phyloP scores from a whole-genome alignment of 2,888 invertebrate genomes.

The Yponomeuta sedellus region DNA sequence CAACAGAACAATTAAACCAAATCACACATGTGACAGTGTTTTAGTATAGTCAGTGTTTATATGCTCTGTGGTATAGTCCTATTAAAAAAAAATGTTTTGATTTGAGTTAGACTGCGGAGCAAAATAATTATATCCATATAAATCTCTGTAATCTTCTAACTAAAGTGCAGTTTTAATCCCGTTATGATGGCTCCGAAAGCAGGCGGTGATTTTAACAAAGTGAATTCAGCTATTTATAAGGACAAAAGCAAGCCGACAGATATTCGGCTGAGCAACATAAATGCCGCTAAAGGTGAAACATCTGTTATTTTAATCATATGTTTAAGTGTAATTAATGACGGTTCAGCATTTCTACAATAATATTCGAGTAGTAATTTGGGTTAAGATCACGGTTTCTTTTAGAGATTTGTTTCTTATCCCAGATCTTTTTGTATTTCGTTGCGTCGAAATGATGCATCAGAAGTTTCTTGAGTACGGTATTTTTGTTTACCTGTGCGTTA shows the following conservation, averaged over 20 bases:
- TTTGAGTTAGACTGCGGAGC: background rate
- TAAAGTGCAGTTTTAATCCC: constrained; percentile 3
- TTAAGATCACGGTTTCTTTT: constrained; percentile 6
- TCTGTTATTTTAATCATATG: constrained; percentile 30
- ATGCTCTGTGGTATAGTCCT: no score
- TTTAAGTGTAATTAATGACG: background rate
- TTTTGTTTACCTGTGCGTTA: no score
- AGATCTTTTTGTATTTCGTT: no score
- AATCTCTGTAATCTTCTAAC: constrained; percentile 5
- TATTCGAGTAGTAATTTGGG: constrained; percentile 14
- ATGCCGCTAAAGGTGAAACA: constrained; percentile 95
- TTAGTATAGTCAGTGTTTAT: no score
- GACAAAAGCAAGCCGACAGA: constrained; percentile 96
- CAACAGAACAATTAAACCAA: no score
- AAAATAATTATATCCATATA: background rate
- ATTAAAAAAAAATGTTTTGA: background rate
- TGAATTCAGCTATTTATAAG: constrained; percentile 82
- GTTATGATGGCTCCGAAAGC: constrained; percentile 64
- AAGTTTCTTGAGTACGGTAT: no score
- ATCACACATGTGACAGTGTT: no score
- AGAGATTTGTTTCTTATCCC: background rate
- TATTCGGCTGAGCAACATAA: constrained; percentile 96
- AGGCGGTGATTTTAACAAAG: constrained; percentile 64
- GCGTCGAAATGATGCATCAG: no score
- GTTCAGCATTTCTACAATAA: constrained; percentile 8